Percentiles rank a stretch among this genome's conserved stretches.
phyloP scores from a whole-genome alignment of 1,140 invertebrate species.

The Samia ricini region DNA sequence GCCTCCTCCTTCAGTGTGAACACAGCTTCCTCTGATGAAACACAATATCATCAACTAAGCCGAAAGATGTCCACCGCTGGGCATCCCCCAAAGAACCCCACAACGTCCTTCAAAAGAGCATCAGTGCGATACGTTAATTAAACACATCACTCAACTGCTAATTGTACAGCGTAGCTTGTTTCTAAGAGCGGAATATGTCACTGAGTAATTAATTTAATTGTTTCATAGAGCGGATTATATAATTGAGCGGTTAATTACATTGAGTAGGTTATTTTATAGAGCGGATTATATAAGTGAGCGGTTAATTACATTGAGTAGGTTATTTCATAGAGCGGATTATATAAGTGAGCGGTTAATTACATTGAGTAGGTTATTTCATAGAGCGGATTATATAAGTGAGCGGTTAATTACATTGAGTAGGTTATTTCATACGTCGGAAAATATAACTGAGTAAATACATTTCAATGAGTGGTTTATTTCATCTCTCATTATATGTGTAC shows the following conservation, averaged over 20 bases:
- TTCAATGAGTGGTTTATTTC: not conserved
- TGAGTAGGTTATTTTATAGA: too few relatives aligned
- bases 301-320: not conserved
- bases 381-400: not conserved
- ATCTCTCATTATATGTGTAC: not conserved
- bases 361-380: not conserved
- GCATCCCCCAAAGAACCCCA: not conserved
- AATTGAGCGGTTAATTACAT: too few relatives aligned
- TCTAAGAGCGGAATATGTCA: too few relatives aligned
- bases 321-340: not conserved
- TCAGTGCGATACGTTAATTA: not conserved
- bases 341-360: not conserved
- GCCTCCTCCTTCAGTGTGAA: conserved; percentile 41
- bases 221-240: too few relatives aligned
- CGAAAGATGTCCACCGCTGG: not conserved
- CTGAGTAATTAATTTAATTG: too few relatives aligned
- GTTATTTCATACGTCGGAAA: too few relatives aligned
- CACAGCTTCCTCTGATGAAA: conserved; percentile 36
- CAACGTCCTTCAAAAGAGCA: not conserved
- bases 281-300: too few relatives aligned
- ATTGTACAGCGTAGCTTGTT: too few relatives aligned
- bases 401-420: too few relatives aligned
- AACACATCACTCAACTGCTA: not conserved
- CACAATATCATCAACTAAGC: not conserved
- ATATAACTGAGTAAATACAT: too few relatives aligned